A percentile compares a stretch with the other conserved stretches of the same genome.
phyloP scores from a whole-genome alignment of 2,113 vertebrate genomes.

The Crotalus tigris region DNA sequence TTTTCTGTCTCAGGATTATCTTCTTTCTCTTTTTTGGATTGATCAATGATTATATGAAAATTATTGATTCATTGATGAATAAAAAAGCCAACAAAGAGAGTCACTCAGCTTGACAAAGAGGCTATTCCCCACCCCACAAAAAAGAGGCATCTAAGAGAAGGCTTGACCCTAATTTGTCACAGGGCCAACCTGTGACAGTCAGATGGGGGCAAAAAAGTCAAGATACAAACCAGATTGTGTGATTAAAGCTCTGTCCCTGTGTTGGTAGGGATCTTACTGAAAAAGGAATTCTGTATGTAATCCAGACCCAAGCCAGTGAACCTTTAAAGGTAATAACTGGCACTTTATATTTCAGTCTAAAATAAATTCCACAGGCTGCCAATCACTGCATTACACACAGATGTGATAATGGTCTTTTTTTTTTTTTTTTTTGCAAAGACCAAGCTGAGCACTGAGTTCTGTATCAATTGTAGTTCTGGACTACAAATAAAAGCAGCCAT shows the following conservation, averaged over 20 bases:
- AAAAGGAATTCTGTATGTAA: neutral
- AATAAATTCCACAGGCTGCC: neutral
- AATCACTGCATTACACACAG: neutral
- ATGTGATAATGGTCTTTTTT: neutral
- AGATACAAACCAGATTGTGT: neutral
- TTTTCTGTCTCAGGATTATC: neutral
- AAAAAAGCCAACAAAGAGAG: neutral
- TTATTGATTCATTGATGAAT: neutral
- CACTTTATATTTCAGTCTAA: neutral
- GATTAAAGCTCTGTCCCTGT: neutral
- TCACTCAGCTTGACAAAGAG: neutral
- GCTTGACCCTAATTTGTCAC: neutral
- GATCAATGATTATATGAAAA: neutral
- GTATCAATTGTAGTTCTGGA: neutral
- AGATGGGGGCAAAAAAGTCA: neutral
- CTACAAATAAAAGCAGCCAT: neutral
- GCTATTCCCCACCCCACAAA: neutral
- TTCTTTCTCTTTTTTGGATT: neutral
- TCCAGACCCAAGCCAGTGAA: neutral
- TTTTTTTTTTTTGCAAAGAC: neutral
- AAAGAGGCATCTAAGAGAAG: neutral
- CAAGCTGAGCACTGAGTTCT: neutral
- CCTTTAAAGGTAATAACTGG: neutral
- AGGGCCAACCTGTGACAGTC: neutral
- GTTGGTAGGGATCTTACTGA: neutral